A percentile compares a stretch with the other conserved stretches of the same genome.
phyloP scores from a whole-genome alignment of 2,113 vertebrate genomes.

The Nothocercus nigrocapillus region DNA sequence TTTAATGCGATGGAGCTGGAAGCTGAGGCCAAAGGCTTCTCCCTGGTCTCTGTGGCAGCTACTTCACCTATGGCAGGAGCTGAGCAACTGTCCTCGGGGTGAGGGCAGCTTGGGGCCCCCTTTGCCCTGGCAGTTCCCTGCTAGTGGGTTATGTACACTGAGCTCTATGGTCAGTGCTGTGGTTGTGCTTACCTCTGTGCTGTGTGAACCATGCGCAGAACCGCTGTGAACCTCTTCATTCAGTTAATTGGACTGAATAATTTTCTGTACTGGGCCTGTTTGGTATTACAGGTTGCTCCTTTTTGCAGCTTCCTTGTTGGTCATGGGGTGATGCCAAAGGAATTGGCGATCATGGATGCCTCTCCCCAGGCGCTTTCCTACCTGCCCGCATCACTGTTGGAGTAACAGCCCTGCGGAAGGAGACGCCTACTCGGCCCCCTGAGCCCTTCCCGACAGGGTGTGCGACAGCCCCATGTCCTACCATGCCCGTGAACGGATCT shows the following conservation, averaged over 20 bases:
- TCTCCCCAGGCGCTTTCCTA: not conserved
- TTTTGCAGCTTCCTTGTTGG: not conserved
- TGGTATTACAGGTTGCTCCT: not conserved
- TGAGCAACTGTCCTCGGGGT: too few species aligned
- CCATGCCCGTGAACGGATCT: too few species aligned
- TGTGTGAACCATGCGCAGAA: not conserved
- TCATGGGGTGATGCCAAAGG: not conserved
- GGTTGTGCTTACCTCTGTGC: not conserved
- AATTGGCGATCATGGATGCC: accelerated
- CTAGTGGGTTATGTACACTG: not conserved
- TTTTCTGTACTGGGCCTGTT: not conserved
- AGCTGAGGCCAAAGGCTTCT: not conserved
- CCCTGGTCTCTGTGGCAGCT: not conserved
- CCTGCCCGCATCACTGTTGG: not conserved
- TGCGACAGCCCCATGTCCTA: not conserved
- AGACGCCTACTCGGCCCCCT: not conserved
- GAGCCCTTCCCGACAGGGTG: accelerated
- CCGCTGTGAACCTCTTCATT: not conserved
- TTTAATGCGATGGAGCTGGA: not conserved
- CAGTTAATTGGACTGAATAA: not conserved
- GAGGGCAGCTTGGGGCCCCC: not conserved
- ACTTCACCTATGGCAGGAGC: not conserved
- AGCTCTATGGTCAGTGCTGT: not conserved
- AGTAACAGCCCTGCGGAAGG: not conserved
- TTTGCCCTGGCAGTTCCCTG: not conserved